phyloP scores from a whole-genome alignment of 2,888 invertebrate genomes.

The Thymelicus lineola region DNA sequence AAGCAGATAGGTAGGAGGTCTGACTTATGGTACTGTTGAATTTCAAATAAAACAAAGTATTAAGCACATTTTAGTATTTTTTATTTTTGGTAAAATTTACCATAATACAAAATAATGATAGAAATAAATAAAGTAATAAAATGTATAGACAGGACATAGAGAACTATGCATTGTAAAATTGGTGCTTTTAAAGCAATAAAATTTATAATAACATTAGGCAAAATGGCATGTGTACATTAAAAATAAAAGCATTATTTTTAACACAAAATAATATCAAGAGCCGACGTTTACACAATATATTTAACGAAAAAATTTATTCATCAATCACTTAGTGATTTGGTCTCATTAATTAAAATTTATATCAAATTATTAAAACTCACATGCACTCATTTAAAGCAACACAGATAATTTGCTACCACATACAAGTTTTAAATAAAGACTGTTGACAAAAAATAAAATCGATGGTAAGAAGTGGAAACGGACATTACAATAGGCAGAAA shows the following conservation, averaged over 20 bases:
- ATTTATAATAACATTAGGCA: conserved; percentile 85
- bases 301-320: conserved; percentile 66
- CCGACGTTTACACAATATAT: conserved; percentile 74
- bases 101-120: conserved; percentile 84
- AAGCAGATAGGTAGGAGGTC: too few relatives aligned
- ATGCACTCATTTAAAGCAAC: conserved; percentile 67
- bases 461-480: conserved; percentile 45
- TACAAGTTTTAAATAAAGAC: conserved; percentile 43
- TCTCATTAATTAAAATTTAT: conserved; percentile 58
- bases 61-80: conserved; percentile 85
- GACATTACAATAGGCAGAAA: conserved; percentile 51
- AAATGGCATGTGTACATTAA: conserved; percentile 85
- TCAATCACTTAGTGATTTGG: conserved; percentile 83
- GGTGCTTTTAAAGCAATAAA: conserved; percentile 85
- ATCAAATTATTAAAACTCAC: conserved; percentile 67
- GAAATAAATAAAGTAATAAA: conserved; percentile 85
- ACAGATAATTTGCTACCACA: conserved; percentile 42
- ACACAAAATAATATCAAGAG: conserved; percentile 83
- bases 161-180: conserved; percentile 84
- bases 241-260: conserved; percentile 82
- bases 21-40: background rate
- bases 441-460: conserved; percentile 39
- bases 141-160: conserved; percentile 85
- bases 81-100: conserved; percentile 86
- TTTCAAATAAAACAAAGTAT: conserved; percentile 62